phyloP scores from a whole-genome alignment of 2,888 invertebrate species.

The Drosophila silvestris region DNA sequence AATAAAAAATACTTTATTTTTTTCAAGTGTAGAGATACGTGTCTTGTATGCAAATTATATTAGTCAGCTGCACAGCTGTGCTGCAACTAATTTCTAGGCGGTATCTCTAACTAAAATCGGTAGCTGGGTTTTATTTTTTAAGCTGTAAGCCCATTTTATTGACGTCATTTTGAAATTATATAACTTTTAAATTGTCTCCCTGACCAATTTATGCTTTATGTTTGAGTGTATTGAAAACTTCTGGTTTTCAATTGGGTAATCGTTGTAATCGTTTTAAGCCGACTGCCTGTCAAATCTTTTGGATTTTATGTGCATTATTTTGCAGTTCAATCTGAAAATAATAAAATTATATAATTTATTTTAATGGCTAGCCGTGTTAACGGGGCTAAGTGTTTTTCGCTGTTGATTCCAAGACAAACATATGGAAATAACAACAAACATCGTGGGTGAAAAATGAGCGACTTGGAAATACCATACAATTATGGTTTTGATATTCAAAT shows the following conservation, averaged over 20 bases:
- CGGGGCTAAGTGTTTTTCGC: conserved; percentile 80
- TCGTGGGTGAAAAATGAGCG: neutral
- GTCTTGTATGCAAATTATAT: conserved; percentile 52
- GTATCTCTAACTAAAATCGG: neutral
- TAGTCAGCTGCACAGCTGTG: conserved; percentile 37
- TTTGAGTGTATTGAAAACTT: conserved; percentile 15
- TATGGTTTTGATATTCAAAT: neutral
- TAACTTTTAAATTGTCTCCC: neutral
- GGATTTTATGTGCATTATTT: conserved; percentile 62
- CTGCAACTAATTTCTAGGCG: neutral
- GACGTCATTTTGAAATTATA: neutral
- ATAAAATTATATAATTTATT: conserved; percentile 79
- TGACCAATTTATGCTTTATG: conserved; percentile 7
- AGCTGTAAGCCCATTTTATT: conserved; percentile 3
- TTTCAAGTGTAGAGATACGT: neutral
- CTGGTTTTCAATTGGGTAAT: conserved; percentile 20
- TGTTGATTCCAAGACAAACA: conserved; percentile 64
- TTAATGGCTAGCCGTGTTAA: conserved; percentile 67
- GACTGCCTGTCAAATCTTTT: conserved; percentile 59
- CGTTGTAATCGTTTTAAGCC: conserved; percentile 35
- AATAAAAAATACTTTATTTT: neutral
- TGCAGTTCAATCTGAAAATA: conserved; percentile 63
- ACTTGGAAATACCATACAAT: conserved; percentile 18
- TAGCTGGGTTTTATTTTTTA: neutral
- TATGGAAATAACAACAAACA: conserved; percentile 22